Base-by-base conservation (phyloP, 2,888 invertebrate genomes). In the Diarsia brunnea region DNA sequence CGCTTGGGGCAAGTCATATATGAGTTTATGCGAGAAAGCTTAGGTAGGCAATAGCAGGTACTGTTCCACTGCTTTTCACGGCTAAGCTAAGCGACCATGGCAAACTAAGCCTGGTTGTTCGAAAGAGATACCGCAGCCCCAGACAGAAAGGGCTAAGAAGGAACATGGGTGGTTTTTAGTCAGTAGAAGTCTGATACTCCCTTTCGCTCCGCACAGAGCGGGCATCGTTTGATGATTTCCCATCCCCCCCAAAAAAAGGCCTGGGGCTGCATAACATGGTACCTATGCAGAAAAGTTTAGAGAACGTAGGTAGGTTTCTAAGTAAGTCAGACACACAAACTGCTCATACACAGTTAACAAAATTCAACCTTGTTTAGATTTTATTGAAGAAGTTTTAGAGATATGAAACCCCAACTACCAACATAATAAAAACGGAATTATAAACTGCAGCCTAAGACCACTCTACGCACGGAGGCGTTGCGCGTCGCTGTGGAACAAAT, bases 1-100 rank as follows among this genome's bases (percentile, higher is more conserved):
- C 1, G 81, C 81, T 66, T 65, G n/a, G 27, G 78, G 87, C 71
- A 63, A 69, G 27, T 24, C 31, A 60, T 69, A 60, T 69, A 71
- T 64, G 43, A 27, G 31, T 72, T 58, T 45, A 31, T 68, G 14
- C 11, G 58, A 65, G 70, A 84, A 70, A 69, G 73, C 60, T n/a
- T 63, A 43, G 8, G 43, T 14, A 43, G n/a, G 43, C 8, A 43
- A n/a, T 38, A 63, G n/a, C 7, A 63, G 43, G 38, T 43, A n/a
- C 19, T 38, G 24, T 8, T n/a, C 19, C 14, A 67, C 10, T 21
- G n/a, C 47, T 11, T 27, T 1, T 43, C 10, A 38, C 1, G 16
- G 66, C 38, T 65, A 43, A 38, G 45, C 43, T 65, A 70, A 47
- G 47, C 51, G 8, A 7, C n/a, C 7, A n/a, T 24, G n/a, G 2